Conservation (phyloP, 2,797 vertebrate genomes). For the Zalophus californianus region DNA sequence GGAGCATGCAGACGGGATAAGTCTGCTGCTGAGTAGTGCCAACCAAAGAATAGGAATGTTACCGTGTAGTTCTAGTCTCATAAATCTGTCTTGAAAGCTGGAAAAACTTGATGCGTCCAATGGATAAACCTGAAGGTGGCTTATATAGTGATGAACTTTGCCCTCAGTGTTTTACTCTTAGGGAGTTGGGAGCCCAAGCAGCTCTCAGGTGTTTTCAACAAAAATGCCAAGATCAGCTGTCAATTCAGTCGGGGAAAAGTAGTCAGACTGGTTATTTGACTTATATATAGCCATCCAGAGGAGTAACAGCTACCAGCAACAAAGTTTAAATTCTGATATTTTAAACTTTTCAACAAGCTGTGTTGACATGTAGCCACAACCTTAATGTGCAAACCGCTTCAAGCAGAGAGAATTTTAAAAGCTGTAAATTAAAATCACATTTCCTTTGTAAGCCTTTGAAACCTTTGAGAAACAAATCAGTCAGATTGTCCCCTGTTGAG, state of each 20-base stretch:
- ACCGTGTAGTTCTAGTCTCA: background rate
- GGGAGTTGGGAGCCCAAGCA: constrained; percentile 28
- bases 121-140: background rate
- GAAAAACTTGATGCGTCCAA: constrained; percentile 21
- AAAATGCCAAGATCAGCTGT: constrained; percentile 55
- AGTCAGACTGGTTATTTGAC: constrained; percentile 65
- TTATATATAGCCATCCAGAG: constrained; percentile 44
- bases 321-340: constrained; percentile 66
- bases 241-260: constrained; percentile 29
- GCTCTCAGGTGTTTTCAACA: constrained; percentile 65
- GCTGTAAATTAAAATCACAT: constrained; percentile 80
- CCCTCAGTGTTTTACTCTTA: constrained; percentile 64
- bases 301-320: background rate
- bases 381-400: constrained; percentile 69
- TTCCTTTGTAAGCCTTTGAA: constrained; percentile 67
- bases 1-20: background rate
- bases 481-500: constrained; percentile 37
- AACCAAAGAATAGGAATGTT: background rate
- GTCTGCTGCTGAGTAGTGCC: background rate
- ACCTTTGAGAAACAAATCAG: constrained; percentile 67
- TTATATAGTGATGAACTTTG: constrained; percentile 28
- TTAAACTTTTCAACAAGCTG: constrained; percentile 70
- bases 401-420: constrained; percentile 72
- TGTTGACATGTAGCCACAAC: constrained; percentile 66
- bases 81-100: background rate